A percentile compares a stretch with the other conserved stretches of the same genome.
Evolutionary conservation across 2,797 vertebrate genomes (phyloP).

Genomic region (Bovichtus variegatus): DNA sequence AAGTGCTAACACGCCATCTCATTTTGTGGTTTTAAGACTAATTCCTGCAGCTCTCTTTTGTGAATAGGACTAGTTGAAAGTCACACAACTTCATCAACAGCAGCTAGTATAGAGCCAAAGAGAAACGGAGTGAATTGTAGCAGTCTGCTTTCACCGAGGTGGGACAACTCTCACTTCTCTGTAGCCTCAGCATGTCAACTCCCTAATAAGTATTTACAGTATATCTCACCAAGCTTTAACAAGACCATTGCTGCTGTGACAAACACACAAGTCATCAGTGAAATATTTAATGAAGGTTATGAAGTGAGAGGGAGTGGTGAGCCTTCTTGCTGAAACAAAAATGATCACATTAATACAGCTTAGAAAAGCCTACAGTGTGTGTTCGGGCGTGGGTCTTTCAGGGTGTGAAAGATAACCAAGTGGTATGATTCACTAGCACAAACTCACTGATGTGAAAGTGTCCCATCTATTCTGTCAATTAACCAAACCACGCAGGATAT

Average conservation of each 20-base stretch:
- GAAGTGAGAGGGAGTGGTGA: slow-evolving; percentile 55
- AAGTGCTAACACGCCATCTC: no score
- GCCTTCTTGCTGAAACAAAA: slow-evolving; percentile 43
- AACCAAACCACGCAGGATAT: slow-evolving; percentile 62
- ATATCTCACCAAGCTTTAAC: slow-evolving; percentile 22
- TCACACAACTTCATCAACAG: neutral
- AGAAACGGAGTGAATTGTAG: slow-evolving; percentile 2
- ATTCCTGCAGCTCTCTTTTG: no score
- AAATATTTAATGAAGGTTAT: slow-evolving; percentile 48
- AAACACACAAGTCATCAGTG: slow-evolving; percentile 45
- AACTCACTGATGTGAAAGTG: slow-evolving; percentile 39
- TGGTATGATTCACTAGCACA: slow-evolving; percentile 62
- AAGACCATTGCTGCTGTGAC: slow-evolving; percentile 33
- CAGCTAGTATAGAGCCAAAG: neutral
- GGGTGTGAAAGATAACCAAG: slow-evolving; percentile 67
- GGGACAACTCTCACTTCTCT: slow-evolving; percentile 51
- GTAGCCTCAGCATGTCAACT: slow-evolving; percentile 40
- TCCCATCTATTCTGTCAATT: slow-evolving; percentile 32
- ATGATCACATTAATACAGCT: slow-evolving; percentile 21
- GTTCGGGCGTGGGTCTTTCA: slow-evolving; percentile 62
- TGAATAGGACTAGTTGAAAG: neutral
- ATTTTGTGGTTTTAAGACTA: no score
- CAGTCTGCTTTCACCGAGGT: slow-evolving; percentile 28
- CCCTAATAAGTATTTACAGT: slow-evolving; percentile 21
- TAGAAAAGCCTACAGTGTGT: slow-evolving; percentile 21